Evolutionary conservation across 2,888 invertebrate genomes (phyloP).

Genomic region (Oxystoma pomonae): DNA sequence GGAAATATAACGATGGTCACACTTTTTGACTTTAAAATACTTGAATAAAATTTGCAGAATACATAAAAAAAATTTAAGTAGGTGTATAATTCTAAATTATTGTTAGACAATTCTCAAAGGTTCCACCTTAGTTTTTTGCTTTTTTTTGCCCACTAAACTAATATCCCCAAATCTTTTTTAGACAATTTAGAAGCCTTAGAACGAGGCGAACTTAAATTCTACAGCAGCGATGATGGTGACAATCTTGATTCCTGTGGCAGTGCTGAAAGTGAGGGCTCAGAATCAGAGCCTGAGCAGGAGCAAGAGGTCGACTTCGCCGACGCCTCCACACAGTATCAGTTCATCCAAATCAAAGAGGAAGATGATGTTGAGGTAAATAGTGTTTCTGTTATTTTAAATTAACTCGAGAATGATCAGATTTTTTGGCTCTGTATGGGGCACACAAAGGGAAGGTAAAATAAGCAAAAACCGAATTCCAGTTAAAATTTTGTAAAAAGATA

Average conservation of each 20-base stretch:
- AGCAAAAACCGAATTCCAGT: too few species aligned
- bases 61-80: too few species aligned
- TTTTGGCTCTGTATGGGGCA: too few species aligned
- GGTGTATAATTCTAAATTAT: too few species aligned
- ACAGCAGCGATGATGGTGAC: constrained; percentile 48
- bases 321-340: constrained; percentile 40
- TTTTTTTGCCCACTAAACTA: not conserved
- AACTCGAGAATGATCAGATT: too few species aligned
- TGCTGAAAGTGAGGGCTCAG: constrained; percentile 67
- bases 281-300: constrained; percentile 56
- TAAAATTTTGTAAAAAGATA: too few species aligned
- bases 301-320: constrained; percentile 37
- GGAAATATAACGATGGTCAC: too few species aligned
- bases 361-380: constrained; percentile 54
- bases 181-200: constrained; percentile 80
- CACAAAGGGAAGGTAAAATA: too few species aligned
- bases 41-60: too few species aligned
- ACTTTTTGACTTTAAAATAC: too few species aligned
- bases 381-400: too few species aligned
- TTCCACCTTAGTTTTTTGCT: not conserved
- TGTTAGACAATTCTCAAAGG: too few species aligned
- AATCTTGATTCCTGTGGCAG: constrained; percentile 56
- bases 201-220: constrained; percentile 84
- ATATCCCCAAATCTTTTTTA: constrained; percentile 10
- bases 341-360: constrained; percentile 49